Conservation (phyloP, 1,140 invertebrate species). For the Pogonomyrmex californicus region DNA sequence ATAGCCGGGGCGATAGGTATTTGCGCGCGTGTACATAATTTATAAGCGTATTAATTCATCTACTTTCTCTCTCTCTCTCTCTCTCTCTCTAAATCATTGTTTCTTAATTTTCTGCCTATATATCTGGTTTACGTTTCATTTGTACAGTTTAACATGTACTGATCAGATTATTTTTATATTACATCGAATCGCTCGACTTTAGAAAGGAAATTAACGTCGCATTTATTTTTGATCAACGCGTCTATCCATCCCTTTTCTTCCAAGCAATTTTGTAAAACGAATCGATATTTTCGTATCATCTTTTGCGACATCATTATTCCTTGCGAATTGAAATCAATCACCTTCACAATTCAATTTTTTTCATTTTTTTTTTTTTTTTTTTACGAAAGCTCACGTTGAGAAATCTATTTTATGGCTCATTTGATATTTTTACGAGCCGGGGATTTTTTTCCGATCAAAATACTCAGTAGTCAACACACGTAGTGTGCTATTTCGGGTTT, state of each 20-base stretch:
- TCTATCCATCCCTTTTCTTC: background rate
- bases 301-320: background rate
- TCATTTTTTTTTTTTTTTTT: too few relatives aligned
- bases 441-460: constrained; percentile 10
- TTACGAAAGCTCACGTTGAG: background rate
- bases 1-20: constrained; percentile 44
- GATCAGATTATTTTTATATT: background rate
- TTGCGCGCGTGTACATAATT: constrained; percentile 41
- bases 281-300: background rate
- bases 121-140: constrained; percentile 5
- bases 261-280: background rate
- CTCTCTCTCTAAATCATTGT: background rate
- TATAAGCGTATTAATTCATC: constrained; percentile 53
- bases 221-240: background rate
- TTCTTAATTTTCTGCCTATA: constrained; percentile 7
- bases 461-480: constrained; percentile 14
- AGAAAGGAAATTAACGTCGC: background rate
- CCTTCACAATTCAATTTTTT: background rate
- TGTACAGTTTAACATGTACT: background rate
- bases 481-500: constrained; percentile 36
- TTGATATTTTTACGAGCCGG: background rate
- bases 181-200: background rate
- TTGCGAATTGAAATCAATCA: constrained; percentile 4
- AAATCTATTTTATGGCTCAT: constrained; percentile 31
- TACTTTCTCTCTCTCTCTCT: too few relatives aligned